Conservation (phyloP, 2,797 vertebrate genomes). For the Pseudotriccus pelzelni region DNA sequence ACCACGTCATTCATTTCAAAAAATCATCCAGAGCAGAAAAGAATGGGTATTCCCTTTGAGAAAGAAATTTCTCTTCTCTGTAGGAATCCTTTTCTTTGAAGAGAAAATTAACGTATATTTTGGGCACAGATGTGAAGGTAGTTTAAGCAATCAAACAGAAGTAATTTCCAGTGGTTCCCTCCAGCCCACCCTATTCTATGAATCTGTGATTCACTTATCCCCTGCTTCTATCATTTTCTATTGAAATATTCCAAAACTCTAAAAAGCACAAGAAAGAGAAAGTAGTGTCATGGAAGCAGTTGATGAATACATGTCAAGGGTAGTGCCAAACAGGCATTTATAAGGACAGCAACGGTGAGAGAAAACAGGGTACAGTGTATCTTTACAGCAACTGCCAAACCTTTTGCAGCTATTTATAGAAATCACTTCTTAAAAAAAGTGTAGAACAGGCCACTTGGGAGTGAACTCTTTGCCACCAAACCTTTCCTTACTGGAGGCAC, state of each 20-base stretch:
- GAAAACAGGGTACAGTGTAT: background rate
- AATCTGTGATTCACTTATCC: background rate
- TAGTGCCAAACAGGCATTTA: background rate
- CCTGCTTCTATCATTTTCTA: background rate
- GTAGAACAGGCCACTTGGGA: background rate
- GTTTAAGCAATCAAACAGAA: background rate
- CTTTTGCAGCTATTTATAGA: background rate
- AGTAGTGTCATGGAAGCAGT: background rate
- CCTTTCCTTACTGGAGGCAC: background rate
- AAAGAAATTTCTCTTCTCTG: background rate
- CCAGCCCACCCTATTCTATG: background rate
- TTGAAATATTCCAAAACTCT: background rate
- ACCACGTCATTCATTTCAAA: background rate
- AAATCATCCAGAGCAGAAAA: background rate
- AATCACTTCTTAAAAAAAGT: background rate
- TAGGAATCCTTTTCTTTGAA: background rate
- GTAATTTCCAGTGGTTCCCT: background rate
- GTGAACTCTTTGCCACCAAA: background rate
- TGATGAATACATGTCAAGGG: background rate
- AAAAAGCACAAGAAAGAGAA: background rate
- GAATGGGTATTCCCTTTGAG: background rate
- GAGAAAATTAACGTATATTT: background rate
- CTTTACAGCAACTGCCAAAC: background rate
- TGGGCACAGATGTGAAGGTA: background rate
- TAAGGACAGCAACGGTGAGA: background rate